phyloP scores from a whole-genome alignment of 1,140 invertebrate genomes.

The Asbolus verrucosus region DNA sequence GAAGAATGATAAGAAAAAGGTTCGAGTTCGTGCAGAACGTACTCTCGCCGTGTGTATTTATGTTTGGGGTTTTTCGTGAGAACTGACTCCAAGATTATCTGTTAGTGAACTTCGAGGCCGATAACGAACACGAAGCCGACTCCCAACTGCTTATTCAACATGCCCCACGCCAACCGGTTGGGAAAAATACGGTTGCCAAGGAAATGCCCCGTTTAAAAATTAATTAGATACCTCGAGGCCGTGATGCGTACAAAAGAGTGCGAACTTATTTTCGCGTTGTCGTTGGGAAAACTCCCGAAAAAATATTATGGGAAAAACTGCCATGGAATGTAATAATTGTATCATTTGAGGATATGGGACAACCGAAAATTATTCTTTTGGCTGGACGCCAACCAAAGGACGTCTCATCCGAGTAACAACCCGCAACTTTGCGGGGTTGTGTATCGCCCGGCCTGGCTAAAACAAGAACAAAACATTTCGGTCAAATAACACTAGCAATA shows the following conservation, averaged over 20 bases:
- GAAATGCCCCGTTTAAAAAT: slow-evolving; percentile 1
- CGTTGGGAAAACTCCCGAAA: no score
- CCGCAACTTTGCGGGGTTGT: slow-evolving; percentile 26
- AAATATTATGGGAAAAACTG: no score
- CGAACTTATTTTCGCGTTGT: no score
- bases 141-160: not conserved
- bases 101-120: slow-evolving; percentile 3
- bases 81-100: slow-evolving; percentile 27
- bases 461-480: slow-evolving; percentile 11
- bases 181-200: not conserved
- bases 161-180: not conserved
- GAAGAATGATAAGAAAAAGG: slow-evolving; percentile 7
- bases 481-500: slow-evolving; percentile 24
- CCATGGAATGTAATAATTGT: slow-evolving; percentile 8
- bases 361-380: slow-evolving; percentile 12
- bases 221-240: not conserved
- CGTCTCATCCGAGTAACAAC: slow-evolving; percentile 13
- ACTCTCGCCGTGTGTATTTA: not conserved
- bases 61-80: slow-evolving; percentile 20
- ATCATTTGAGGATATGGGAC: not conserved
- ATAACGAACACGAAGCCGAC: slow-evolving; percentile 15
- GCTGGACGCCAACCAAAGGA: slow-evolving; percentile 3
- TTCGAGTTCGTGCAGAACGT: not conserved
- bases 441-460: not conserved
- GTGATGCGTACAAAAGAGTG: no score